Conservation (phyloP, 2,113 vertebrate genomes). For the Stictonetta naevosa region DNA sequence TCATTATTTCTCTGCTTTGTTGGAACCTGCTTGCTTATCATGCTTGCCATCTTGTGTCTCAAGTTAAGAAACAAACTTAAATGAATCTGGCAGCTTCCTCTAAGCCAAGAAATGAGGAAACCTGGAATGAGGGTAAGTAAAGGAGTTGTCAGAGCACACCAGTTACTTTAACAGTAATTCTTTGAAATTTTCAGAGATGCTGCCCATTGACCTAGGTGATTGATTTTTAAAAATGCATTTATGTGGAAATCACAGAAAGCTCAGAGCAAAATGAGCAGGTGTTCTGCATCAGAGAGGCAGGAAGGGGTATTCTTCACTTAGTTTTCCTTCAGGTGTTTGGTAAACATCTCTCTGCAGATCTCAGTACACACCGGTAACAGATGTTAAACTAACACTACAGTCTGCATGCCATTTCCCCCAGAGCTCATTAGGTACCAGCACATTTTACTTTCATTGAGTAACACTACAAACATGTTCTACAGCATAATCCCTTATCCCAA, state of each 20-base stretch:
- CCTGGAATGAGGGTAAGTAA: neutral
- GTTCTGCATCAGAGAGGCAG: neutral
- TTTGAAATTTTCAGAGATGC: neutral
- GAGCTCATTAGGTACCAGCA: neutral
- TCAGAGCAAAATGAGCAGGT: neutral
- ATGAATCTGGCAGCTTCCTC: neutral
- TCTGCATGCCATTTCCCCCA: neutral
- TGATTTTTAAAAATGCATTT: neutral
- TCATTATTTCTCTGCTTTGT: neutral
- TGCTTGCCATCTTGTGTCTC: neutral
- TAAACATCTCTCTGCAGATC: neutral
- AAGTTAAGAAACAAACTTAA: neutral
- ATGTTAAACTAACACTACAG: neutral
- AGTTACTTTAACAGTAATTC: neutral
- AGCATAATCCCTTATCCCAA: neutral
- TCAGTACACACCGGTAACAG: neutral
- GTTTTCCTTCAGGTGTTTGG: neutral
- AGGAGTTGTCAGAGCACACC: neutral
- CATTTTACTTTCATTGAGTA: neutral
- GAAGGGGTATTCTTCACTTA: neutral
- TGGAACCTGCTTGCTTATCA: neutral
- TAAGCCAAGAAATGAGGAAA: neutral
- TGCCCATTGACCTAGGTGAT: neutral
- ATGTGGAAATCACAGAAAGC: neutral
- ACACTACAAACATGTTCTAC: neutral